A percentile compares a stretch with the other conserved stretches of the same genome.
Conservation (phyloP, 2,888 invertebrate genomes). For the Dynastes tityus region DNA sequence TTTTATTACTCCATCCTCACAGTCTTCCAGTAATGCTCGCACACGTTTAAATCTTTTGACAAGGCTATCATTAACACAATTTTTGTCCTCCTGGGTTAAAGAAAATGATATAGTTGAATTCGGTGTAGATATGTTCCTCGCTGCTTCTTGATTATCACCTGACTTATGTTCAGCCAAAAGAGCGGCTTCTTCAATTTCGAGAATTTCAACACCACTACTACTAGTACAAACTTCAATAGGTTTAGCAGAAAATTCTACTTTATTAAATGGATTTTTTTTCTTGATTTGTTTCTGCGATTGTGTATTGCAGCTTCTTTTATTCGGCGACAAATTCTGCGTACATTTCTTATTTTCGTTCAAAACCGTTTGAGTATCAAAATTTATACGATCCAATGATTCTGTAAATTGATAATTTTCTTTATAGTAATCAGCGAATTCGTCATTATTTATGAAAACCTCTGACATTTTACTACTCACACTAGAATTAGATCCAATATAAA, state of each 20-base stretch:
- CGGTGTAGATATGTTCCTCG: background rate
- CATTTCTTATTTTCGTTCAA: constrained; percentile 17
- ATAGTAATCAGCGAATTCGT: constrained; percentile 3
- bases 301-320: background rate
- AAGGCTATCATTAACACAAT: background rate
- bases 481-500: constrained; percentile 9
- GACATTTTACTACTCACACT: constrained; percentile 20
- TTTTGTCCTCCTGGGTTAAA: background rate
- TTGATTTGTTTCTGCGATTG: background rate
- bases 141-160: background rate
- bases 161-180: background rate
- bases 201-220: background rate
- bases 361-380: constrained; percentile 56
- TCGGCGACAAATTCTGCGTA: background rate
- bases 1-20: constrained; percentile 51
- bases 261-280: background rate
- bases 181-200: constrained; percentile 6
- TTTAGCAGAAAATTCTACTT: background rate
- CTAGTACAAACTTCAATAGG: background rate
- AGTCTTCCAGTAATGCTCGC: constrained; percentile 53
- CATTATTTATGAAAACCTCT: constrained; percentile 27
- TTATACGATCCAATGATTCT: constrained; percentile 53
- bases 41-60: constrained; percentile 56
- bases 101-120: constrained; percentile 24
- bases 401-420: constrained; percentile 50